Base-by-base conservation (phyloP, 1,140 invertebrate species). In the Atta colombica region DNA sequence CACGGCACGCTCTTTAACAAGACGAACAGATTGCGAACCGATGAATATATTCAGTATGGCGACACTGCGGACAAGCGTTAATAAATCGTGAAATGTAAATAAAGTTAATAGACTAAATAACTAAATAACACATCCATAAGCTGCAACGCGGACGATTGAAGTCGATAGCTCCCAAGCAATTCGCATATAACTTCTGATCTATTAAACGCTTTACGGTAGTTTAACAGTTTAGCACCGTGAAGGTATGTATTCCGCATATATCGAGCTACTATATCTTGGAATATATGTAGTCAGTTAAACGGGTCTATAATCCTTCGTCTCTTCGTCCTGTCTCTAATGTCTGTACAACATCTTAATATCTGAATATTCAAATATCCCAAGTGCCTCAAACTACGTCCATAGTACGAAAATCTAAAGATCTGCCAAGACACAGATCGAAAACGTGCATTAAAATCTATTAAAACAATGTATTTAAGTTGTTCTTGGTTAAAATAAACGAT, bases 161-260 rank as follows among this genome's bases (percentile, higher is more conserved):
- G 25, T 60, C 68, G 68, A 21, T 82, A 74, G 55, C 68, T 25
- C 35, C 68, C 53, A 45, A 49, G 80, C 25, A 82, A 82, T 74
- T 74, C 80, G 68, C 55, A 21, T 82, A 21, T 74, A 82, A 82
- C 68, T 72, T 74, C 35, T 61, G 68, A 82, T 82, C 80, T 82
- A 74, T 82, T 82, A 82, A 82, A 82, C n/a, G 80, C 80, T 82
- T 72, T 82, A 72, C 66, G 66, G 78, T 82, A 82, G 80, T 82
- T 82, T 82, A 82, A 55, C 60, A 82, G 66, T 72, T 82, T 51
- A 58, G 65, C 35, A 14, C 3, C 53, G 68, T 25, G 58, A 74
- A 74, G 68, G 55, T 74, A 72, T 80, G 45, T 68, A 69, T 12
- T 68, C 35, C n/a, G 25, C 25, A 12, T 71, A 31, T 18, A 72